phyloP scores from a whole-genome alignment of 2,888 invertebrate genomes.

The Ceramica pisi region DNA sequence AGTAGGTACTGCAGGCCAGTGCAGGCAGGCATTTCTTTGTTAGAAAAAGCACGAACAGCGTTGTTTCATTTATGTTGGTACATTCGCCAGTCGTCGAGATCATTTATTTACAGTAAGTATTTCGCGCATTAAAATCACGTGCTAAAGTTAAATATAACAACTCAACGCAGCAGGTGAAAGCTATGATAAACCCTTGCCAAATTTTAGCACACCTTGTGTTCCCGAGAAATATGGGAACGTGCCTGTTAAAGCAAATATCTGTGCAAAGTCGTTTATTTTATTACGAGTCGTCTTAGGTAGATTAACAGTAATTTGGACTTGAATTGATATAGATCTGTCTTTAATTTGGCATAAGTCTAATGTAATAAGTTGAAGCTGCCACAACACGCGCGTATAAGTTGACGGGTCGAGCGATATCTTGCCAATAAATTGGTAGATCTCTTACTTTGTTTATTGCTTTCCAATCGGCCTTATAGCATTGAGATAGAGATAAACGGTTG shows the following conservation, averaged over 20 bases:
- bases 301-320: conserved; percentile 26
- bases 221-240: conserved; percentile 19
- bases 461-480: not conserved
- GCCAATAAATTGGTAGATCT: conserved; percentile 10
- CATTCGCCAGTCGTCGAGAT: conserved; percentile 17
- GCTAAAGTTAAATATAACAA: conserved; percentile 46
- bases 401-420: conserved; percentile 19
- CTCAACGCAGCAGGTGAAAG: conserved; percentile 48
- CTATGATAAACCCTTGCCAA: conserved; percentile 43
- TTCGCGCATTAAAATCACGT: conserved; percentile 45
- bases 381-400: conserved; percentile 1
- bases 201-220: conserved; percentile 14
- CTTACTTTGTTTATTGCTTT: conserved; percentile 14
- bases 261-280: conserved; percentile 22
- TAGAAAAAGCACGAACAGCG: conserved; percentile 5
- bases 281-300: not conserved
- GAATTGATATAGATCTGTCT: conserved; percentile 11
- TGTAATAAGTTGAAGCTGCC: conserved; percentile 19
- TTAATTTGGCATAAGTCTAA: conserved; percentile 40
- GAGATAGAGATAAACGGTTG: not conserved
- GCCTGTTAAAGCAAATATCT: conserved; percentile 27
- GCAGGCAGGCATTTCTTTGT: not conserved
- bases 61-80: not conserved
- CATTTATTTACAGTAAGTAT: conserved; percentile 31
- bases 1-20: not conserved